A percentile compares a stretch with the other conserved stretches of the same genome.
phyloP scores from a whole-genome alignment of 2,113 vertebrate genomes.

The Prionailurus viverrinus region DNA sequence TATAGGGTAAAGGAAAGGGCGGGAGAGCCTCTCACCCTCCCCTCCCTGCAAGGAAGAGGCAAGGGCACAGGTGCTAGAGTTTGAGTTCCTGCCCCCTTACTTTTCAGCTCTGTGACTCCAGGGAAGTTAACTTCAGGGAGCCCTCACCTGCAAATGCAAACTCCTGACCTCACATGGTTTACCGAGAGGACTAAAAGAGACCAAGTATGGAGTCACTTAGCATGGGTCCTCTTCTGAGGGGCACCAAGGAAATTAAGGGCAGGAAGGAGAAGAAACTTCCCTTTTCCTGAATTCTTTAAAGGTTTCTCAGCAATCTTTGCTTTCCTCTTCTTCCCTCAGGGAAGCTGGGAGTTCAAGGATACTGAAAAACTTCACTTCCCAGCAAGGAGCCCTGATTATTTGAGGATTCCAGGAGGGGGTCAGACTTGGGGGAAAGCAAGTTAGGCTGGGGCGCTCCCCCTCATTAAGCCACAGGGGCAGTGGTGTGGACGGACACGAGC shows the following conservation, averaged over 20 bases:
- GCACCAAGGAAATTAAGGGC: background rate
- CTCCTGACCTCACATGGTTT: background rate
- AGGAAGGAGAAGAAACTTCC: background rate
- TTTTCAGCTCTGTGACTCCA: background rate
- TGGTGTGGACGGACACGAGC: background rate
- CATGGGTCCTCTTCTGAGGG: background rate
- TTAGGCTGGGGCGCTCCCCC: background rate
- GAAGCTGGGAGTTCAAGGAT: background rate
- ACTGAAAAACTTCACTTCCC: background rate
- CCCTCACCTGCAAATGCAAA: background rate
- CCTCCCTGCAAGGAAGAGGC: background rate
- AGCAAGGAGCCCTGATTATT: background rate
- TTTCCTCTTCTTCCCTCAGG: background rate
- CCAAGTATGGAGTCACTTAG: background rate
- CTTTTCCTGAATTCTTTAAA: background rate
- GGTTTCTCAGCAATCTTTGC: background rate
- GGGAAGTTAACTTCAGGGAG: too few relatives aligned
- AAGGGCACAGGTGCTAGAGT: background rate
- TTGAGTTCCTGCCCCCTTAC: background rate
- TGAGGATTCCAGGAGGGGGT: background rate
- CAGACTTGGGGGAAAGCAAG: background rate
- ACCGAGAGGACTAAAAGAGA: background rate
- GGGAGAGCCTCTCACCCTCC: background rate
- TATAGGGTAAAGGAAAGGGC: background rate
- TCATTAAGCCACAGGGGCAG: background rate